Percentiles rank a stretch among this genome's conserved stretches.
Conservation (phyloP, 2,888 invertebrate genomes). For the Ommatoiulus sabulosus region DNA sequence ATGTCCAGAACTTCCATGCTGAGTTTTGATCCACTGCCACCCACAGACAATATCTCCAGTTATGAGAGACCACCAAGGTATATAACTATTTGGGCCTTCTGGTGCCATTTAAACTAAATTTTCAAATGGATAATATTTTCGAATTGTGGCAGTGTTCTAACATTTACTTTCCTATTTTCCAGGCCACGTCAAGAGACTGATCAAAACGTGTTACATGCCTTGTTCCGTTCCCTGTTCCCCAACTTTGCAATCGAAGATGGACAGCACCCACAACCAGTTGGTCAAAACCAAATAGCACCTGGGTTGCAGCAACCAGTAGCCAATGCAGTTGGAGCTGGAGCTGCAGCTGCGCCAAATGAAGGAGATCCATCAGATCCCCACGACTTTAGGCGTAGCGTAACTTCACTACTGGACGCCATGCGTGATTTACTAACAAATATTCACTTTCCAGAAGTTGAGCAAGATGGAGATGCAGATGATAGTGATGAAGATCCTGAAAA, state of each 20-base stretch:
- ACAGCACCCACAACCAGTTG: constrained; percentile 42
- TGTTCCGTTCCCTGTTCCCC: constrained; percentile 79
- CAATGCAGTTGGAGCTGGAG: constrained; percentile 53
- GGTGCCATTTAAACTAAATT: too few relatives aligned
- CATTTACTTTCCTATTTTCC: neutral
- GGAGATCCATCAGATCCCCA: constrained; percentile 64
- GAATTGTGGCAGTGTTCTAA: too few relatives aligned
- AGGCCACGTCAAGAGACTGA: constrained; percentile 61
- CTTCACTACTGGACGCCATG: constrained; percentile 79
- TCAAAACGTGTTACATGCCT: constrained; percentile 67
- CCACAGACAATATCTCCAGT: constrained; percentile 78
- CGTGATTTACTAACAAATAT: constrained; percentile 78
- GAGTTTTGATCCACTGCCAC: constrained; percentile 84
- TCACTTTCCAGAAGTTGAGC: constrained; percentile 72
- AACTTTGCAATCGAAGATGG: constrained; percentile 73
- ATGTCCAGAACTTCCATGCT: constrained; percentile 74
- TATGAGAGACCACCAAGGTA: constrained; percentile 72
- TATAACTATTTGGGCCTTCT: neutral
- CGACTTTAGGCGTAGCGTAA: constrained; percentile 75
- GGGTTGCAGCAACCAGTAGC: constrained; percentile 9
- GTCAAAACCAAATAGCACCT: neutral
- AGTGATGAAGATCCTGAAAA: constrained; percentile 57
- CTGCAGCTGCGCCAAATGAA: constrained; percentile 61
- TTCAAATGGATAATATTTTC: too few relatives aligned
- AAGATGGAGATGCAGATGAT: constrained; percentile 68